A percentile compares a stretch with the other conserved stretches of the same genome.
Evolutionary conservation across 2,113 vertebrate genomes (phyloP).

Genomic region (Pseudonaja textilis): DNA sequence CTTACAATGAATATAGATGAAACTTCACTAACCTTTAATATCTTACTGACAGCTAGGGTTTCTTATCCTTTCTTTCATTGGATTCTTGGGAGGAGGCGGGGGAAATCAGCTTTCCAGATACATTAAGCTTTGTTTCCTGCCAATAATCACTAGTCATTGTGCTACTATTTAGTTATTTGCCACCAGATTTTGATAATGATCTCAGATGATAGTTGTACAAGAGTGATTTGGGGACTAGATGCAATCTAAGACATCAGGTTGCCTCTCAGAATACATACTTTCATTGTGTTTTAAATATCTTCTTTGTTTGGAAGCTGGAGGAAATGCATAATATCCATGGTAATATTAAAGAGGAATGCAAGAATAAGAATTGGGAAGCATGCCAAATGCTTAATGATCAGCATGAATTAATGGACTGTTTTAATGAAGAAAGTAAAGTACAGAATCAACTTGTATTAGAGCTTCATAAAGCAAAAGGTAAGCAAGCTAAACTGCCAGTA

Average conservation of each 20-base stretch:
- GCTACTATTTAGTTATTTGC: neutral
- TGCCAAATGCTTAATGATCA: constrained; percentile 79
- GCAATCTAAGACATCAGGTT: neutral
- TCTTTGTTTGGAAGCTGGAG: constrained; percentile 73
- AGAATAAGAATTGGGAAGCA: constrained; percentile 69
- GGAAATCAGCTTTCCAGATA: neutral
- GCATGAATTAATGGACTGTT: constrained; percentile 75
- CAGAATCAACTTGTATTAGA: constrained; percentile 80
- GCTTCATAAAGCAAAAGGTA: constrained; percentile 89
- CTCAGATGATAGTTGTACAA: neutral
- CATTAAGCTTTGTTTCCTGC: neutral
- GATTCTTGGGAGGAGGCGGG: neutral
- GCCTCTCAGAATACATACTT: neutral
- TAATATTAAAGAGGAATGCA: constrained; percentile 80
- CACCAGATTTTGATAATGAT: neutral
- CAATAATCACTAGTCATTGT: neutral
- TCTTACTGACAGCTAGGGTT: neutral
- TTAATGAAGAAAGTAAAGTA: constrained; percentile 75
- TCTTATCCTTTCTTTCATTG: neutral
- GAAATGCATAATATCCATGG: constrained; percentile 78
- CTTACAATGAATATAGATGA: no score
- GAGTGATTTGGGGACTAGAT: neutral
- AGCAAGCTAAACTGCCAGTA: constrained; percentile 19
- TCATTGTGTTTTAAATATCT: neutral
- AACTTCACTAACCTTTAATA: neutral